Base-by-base conservation (phyloP, 2,888 invertebrate genomes). In the Parelbella ahira region DNA sequence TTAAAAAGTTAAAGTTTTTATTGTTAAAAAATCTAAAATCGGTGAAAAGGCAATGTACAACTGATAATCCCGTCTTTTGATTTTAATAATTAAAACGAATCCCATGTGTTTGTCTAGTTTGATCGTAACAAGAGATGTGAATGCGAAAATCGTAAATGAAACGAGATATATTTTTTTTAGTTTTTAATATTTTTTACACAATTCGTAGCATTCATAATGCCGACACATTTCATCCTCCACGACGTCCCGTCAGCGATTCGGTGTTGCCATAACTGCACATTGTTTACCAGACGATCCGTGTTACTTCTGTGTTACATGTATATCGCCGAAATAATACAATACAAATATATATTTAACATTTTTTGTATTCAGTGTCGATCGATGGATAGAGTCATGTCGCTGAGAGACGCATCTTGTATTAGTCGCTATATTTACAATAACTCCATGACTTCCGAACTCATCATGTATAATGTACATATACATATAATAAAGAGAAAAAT, bases 161-260 rank as follows among this genome's bases (percentile, higher is more conserved):
- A 81, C 73, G 56, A 88, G 86, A 87, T 79, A 53, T 13, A 44
- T 63, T 74, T 80, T 86, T 86, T 88, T 88, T 81, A 75, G 78
- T 72, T 75, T 88, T 88, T 88, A 88, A 88, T 88, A 82, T 88
- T 88, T 88, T 88, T 88, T 88, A 88, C 88, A 88, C 88, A 88
- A 88, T 88, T 86, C 72, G 87, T 87, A 88, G 88, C 88, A 88
- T 88, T 88, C 82, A 87, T 86, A 88, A 88, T 88, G 88, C 88
- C 80, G 86, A 83, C 87, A 83, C 75, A 68, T 75, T 64, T 64
- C 69, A 63, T 62, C 73, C 58, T 56, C 59, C 62, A 56, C 56
- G 53, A 49, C 71, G 71, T 68, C 70, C 67, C 69, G 75, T 64
- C 86, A 78, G 82, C 83, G 62, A 49, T 46, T 43, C 44, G 50